A percentile compares a stretch with the other conserved stretches of the same genome.
phyloP scores from a whole-genome alignment of 2,888 invertebrate genomes.

The Adelphocoris suturalis region DNA sequence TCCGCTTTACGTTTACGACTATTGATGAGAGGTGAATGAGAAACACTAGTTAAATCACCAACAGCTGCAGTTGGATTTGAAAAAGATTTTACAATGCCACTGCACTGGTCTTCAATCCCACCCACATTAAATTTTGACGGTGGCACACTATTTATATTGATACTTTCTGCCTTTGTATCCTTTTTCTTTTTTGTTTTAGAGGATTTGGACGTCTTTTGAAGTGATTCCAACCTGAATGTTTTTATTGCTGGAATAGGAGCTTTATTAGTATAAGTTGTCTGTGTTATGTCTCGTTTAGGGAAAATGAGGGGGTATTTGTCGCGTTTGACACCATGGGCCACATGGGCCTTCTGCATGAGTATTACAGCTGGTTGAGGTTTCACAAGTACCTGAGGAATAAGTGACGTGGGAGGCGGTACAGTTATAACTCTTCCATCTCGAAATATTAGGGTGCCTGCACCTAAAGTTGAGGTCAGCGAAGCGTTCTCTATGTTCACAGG shows the following conservation, averaged over 20 bases:
- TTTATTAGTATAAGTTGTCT: constrained; percentile 77
- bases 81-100: background rate
- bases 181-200: constrained; percentile 65
- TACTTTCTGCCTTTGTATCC: background rate
- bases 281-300: constrained; percentile 76
- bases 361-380: constrained; percentile 76
- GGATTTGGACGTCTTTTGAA: constrained; percentile 58
- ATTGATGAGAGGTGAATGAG: background rate
- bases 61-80: background rate
- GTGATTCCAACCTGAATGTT: constrained; percentile 69
- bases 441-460: constrained; percentile 75
- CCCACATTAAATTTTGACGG: background rate
- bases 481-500: background rate
- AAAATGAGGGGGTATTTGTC: constrained; percentile 73
- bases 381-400: constrained; percentile 73
- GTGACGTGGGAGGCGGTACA: constrained; percentile 70
- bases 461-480: constrained; percentile 69
- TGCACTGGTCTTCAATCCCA: background rate
- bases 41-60: background rate
- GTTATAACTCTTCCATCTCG: constrained; percentile 74
- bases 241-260: constrained; percentile 77
- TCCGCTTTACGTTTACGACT: background rate
- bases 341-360: constrained; percentile 74
- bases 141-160: background rate
- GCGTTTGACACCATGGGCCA: constrained; percentile 65